phyloP scores from a whole-genome alignment of 2,888 invertebrate genomes.

The Anarsia innoxiella region DNA sequence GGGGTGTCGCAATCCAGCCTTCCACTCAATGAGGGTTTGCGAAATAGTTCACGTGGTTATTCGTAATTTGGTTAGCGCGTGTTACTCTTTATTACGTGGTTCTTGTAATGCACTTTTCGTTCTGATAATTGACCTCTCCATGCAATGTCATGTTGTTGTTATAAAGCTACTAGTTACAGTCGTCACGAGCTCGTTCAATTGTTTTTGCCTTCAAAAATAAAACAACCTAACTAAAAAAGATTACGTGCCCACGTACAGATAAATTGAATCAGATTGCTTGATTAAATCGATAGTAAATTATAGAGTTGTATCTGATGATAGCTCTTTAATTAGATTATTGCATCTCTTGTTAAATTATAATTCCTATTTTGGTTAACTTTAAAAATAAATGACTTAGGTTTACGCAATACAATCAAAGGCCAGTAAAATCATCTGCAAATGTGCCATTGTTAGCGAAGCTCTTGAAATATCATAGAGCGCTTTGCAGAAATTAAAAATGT shows the following conservation, averaged over 20 bases:
- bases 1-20: constrained; percentile 55
- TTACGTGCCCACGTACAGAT: not conserved
- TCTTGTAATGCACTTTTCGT: constrained; percentile 51
- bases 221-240: not conserved
- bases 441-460: no score
- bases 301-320: no score
- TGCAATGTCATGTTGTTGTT: constrained; percentile 41
- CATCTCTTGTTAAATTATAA: no score
- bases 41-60: constrained; percentile 36
- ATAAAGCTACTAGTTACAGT: no score
- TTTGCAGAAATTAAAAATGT: not conserved
- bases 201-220: constrained; percentile 32
- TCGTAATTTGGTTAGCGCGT: constrained; percentile 56
- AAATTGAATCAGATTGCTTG: constrained; percentile 2
- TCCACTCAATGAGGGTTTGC: constrained; percentile 45
- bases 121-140: constrained; percentile 54
- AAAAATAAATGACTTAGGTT: no score
- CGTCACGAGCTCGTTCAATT: no score
- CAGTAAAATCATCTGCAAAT: no score
- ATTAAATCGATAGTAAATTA: not conserved
- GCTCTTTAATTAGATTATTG: no score
- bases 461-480: no score
- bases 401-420: no score
- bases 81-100: constrained; percentile 52
- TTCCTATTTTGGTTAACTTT: no score